A percentile compares a stretch with the other conserved stretches of the same genome.
phyloP scores from a whole-genome alignment of 2,113 vertebrate genomes.

The Tauraco erythrolophus region DNA sequence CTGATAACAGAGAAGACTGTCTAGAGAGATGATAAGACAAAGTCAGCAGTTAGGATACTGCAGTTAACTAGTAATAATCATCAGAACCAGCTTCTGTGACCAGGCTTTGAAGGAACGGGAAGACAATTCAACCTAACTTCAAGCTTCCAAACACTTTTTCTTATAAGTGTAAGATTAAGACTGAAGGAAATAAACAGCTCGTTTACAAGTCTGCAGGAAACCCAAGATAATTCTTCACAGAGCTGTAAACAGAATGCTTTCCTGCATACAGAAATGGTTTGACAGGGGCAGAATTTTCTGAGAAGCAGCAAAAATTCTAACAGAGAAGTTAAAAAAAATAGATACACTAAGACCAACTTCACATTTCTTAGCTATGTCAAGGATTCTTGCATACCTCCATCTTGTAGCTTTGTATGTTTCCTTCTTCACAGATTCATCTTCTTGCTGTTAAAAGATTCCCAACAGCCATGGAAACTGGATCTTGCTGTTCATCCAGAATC shows the following conservation, averaged over 20 bases:
- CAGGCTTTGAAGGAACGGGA: background rate
- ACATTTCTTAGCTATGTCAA: background rate
- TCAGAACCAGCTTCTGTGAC: background rate
- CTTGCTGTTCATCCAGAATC: background rate
- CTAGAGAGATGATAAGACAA: background rate
- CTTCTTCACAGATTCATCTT: background rate
- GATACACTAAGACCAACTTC: background rate
- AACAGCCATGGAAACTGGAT: background rate
- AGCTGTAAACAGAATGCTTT: background rate
- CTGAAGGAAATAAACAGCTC: background rate
- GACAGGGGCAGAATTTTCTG: background rate
- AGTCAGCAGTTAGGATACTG: background rate
- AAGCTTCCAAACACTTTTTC: background rate
- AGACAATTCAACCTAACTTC: background rate
- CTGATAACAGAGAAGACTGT: background rate
- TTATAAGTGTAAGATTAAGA: background rate
- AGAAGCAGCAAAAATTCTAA: background rate
- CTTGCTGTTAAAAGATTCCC: background rate
- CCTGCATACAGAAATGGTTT: background rate
- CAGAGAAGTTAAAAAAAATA: background rate
- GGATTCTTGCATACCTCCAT: background rate
- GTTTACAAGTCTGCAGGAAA: background rate
- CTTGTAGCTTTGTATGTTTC: background rate
- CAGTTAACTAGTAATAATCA: background rate
- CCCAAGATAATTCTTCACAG: background rate